Evolutionary conservation across 2,888 invertebrate species (phyloP), one percentile per base, ranked within the genome.

Genomic region (Eulithis prunata): DNA sequence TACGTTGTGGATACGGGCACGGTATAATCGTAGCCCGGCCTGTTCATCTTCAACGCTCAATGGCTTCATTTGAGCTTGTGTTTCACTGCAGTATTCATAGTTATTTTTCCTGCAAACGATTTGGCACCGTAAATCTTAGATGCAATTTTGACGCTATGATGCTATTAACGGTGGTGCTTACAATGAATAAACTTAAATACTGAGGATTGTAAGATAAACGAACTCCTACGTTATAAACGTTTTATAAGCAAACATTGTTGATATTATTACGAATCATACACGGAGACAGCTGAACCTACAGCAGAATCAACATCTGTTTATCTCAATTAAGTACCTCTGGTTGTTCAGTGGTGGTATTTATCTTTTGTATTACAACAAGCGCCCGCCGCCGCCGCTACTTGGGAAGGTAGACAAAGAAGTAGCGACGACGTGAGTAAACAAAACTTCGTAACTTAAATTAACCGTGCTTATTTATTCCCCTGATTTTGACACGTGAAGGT

Each of bases 1-100:
- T 90, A 92, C 61, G 91, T 87, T 70, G 90, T 89, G 75, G 91
- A 88, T 79, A 88, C 86, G 85, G 93, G 92, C 88, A 87, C 91
- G 87, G 85, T 87, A 78, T 90, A 93, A 78, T 92, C 91, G 88
- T 91, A 93, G 84, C 89, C 91, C 88, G 91, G 86, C 89, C 93
- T 89, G 92, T 91, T 92, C 93, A 93, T 93, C 87, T 92, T 93
- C 85, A 88, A 84, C 80, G 85, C 81, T 85, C 81, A 86, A 84
- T 85, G 84, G 89, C 87, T 86, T 89, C 92, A 92, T 93, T 91
- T 87, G 90, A 86, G 83, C 84, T 86, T 86, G 86, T 83, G 85
- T 87, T 81, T 83, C 76, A 84, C 75, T 73, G 70, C 71, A 69
- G 75, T 76, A 79, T 75, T 78, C 81, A 83, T 83, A 73, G 77